Percentiles rank a stretch among this genome's conserved stretches.
These are phyloP conservation scores for Nemotelus pantherinus DNA, from an alignment of 2,888 invertebrate genomes.

Conservation along the genomic window DNA sequence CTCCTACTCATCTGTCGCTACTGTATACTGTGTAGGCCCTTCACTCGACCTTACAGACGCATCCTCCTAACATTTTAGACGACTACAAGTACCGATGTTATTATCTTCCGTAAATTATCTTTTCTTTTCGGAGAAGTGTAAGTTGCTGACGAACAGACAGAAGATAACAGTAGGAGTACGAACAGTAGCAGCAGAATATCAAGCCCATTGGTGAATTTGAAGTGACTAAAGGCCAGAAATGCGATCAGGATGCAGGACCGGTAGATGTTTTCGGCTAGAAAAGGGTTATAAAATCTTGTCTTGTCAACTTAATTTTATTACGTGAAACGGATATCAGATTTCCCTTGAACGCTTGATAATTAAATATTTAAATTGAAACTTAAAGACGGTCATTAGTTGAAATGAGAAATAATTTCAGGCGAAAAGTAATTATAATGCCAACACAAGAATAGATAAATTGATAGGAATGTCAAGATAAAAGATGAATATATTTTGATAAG, in stretches of 20 bases:
- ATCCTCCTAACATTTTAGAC: not conserved
- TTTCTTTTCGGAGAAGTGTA: not conserved
- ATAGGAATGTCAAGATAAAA: no score
- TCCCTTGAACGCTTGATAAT: not conserved
- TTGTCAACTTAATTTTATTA: constrained; percentile 28
- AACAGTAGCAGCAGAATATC: not conserved
- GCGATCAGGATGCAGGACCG: not conserved
- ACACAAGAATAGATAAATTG: no score
- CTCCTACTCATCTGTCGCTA: not conserved
- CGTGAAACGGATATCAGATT: constrained; percentile 8
- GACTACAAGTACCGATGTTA: not conserved
- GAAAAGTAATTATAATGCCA: no score
- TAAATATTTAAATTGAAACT: constrained; percentile 34
- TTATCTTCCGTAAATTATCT: constrained; percentile 31
- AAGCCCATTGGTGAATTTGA: not conserved
- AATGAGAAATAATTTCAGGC: no score
- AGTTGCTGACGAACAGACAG: no score
- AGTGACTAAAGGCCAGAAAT: not conserved
- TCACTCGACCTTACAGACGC: not conserved
- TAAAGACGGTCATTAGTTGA: not conserved
- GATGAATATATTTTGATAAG: no score
- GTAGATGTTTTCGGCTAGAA: not conserved
- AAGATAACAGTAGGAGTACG: not conserved
- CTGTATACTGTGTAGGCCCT: not conserved
- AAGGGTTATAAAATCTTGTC: constrained; percentile 17